Conservation (phyloP, 2,113 vertebrate species). For the Irena cyanogastra region DNA sequence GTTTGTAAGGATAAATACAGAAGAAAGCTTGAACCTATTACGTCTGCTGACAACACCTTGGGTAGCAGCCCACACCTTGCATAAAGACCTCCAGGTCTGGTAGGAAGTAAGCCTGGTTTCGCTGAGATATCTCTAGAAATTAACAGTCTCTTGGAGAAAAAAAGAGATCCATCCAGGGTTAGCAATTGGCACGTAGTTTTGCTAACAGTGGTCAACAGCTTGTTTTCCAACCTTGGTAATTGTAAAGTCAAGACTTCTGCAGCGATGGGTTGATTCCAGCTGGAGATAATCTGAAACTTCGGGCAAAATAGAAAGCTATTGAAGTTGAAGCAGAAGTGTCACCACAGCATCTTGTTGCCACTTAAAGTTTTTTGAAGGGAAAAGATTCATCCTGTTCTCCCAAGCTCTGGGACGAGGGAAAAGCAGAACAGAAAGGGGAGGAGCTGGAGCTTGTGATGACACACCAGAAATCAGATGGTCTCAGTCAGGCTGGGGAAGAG, state of each 20-base stretch:
- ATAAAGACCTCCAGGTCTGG: background rate
- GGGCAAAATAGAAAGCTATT: background rate
- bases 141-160: background rate
- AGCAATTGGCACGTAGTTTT: background rate
- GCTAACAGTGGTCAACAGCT: background rate
- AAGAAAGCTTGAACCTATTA: background rate
- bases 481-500: background rate
- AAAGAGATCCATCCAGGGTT: background rate
- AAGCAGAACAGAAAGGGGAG: background rate
- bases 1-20: background rate
- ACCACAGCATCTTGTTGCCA: background rate
- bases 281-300: background rate
- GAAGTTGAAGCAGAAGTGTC: background rate
- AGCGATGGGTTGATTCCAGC: background rate
- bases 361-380: background rate
- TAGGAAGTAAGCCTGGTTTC: background rate
- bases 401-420: background rate
- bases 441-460: background rate
- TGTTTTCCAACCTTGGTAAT: background rate
- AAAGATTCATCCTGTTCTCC: background rate
- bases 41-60: background rate
- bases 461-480: background rate
- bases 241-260: background rate
- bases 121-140: background rate
- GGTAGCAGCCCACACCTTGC: background rate